phyloP scores from a whole-genome alignment of 2,888 invertebrate species.

The Asteroscopus sphinx region DNA sequence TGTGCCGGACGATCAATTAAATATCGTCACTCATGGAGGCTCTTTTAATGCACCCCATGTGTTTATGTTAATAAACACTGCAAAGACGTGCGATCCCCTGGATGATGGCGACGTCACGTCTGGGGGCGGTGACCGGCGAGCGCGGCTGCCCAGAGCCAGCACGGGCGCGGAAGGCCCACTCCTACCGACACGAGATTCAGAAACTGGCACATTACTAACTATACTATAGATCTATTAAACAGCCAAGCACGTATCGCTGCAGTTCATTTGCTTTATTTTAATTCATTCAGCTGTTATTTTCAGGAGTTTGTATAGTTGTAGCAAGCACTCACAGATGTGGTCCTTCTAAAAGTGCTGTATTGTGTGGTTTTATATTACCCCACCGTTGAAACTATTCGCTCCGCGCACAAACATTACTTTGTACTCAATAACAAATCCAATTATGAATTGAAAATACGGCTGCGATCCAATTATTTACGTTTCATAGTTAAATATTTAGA shows the following conservation, averaged over 20 bases:
- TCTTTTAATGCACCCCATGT: too few relatives aligned
- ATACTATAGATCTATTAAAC: too few relatives aligned
- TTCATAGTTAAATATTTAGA: constrained; percentile 5
- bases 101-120: constrained; percentile 33
- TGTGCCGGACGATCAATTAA: too few relatives aligned
- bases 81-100: neutral
- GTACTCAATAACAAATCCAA: neutral
- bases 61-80: neutral
- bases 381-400: neutral
- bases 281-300: too few relatives aligned
- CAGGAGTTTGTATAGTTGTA: neutral
- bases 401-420: neutral
- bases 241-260: too few relatives aligned
- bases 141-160: neutral
- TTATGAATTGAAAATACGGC: constrained; percentile 1
- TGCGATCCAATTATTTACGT: neutral
- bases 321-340: neutral
- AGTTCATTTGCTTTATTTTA: too few relatives aligned
- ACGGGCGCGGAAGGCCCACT: neutral
- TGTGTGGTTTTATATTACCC: neutral
- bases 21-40: too few relatives aligned
- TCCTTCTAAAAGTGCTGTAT: neutral
- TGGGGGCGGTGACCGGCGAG: constrained; percentile 12
- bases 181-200: neutral
- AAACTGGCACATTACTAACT: neutral